Conservation (phyloP, 2,888 invertebrate species). For the Polydrusus pterygomalis region DNA sequence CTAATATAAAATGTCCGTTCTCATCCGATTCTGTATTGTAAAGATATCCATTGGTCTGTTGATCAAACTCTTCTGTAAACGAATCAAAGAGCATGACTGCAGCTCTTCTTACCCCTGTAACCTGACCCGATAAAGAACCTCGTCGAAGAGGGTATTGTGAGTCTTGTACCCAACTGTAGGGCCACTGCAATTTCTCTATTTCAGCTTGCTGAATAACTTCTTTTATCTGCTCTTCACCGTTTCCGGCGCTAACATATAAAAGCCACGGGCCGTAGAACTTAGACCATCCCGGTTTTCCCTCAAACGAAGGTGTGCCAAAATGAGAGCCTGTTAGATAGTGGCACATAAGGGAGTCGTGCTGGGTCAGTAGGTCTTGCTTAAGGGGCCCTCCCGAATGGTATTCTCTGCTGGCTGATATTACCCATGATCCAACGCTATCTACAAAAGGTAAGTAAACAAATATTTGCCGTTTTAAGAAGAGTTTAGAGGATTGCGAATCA, state of each 20-base stretch:
- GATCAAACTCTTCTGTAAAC: constrained; percentile 20
- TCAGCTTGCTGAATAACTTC: constrained; percentile 21
- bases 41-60: constrained; percentile 34
- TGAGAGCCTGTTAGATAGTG: constrained; percentile 22
- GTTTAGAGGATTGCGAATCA: too few relatives aligned
- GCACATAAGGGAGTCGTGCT: constrained; percentile 28
- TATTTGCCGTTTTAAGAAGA: background rate
- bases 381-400: constrained; percentile 33
- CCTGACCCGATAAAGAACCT: constrained; percentile 6
- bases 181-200: constrained; percentile 14
- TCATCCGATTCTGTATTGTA: constrained; percentile 25
- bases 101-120: constrained; percentile 17
- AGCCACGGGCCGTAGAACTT: constrained; percentile 31
- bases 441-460: background rate
- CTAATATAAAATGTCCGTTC: constrained; percentile 13
- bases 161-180: constrained; percentile 23
- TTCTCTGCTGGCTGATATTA: constrained; percentile 25
- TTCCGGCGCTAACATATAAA: constrained; percentile 20
- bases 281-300: constrained; percentile 8
- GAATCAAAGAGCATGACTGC: constrained; percentile 14
- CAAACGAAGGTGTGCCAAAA: constrained; percentile 15
- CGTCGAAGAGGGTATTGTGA: constrained; percentile 13
- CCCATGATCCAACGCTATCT: constrained; percentile 32
- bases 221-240: constrained; percentile 2
- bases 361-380: constrained; percentile 30